Conservation (phyloP, 2,888 invertebrate genomes). For the Papilio gigon region DNA sequence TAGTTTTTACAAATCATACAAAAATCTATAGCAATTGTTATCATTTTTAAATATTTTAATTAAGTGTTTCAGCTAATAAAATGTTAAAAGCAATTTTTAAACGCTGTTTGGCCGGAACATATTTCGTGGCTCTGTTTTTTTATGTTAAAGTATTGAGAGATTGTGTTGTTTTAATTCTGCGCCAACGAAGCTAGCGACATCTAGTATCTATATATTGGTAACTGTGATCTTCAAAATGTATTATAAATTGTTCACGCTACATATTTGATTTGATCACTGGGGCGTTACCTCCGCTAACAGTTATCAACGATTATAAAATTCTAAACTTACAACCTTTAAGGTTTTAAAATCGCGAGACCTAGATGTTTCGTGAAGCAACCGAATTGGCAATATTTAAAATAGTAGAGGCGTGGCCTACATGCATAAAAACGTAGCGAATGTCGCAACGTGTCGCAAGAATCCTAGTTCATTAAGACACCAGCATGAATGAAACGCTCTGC, state of each 20-base stretch:
- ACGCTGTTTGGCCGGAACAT: too few relatives aligned
- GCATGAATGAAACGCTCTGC: slow-evolving; percentile 55
- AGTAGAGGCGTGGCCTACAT: not conserved
- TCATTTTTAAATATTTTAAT: not conserved
- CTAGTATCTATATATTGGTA: too few relatives aligned
- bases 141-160: too few relatives aligned
- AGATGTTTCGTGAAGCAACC: slow-evolving; percentile 6
- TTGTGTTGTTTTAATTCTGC: too few relatives aligned
- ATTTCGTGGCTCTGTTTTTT: too few relatives aligned
- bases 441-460: slow-evolving; percentile 47
- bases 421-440: slow-evolving; percentile 31
- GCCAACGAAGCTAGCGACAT: too few relatives aligned
- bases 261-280: not conserved
- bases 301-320: not conserved
- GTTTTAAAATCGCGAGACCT: not conserved
- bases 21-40: not conserved
- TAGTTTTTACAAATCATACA: not conserved
- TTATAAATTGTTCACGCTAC: too few relatives aligned
- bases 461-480: slow-evolving; percentile 52
- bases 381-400: slow-evolving; percentile 16
- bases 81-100: too few relatives aligned
- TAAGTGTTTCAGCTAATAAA: too few relatives aligned
- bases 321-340: not conserved
- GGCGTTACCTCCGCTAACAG: not conserved
- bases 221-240: not conserved